phyloP scores from a whole-genome alignment of 2,113 vertebrate species.

The Zosterops pallidus region DNA sequence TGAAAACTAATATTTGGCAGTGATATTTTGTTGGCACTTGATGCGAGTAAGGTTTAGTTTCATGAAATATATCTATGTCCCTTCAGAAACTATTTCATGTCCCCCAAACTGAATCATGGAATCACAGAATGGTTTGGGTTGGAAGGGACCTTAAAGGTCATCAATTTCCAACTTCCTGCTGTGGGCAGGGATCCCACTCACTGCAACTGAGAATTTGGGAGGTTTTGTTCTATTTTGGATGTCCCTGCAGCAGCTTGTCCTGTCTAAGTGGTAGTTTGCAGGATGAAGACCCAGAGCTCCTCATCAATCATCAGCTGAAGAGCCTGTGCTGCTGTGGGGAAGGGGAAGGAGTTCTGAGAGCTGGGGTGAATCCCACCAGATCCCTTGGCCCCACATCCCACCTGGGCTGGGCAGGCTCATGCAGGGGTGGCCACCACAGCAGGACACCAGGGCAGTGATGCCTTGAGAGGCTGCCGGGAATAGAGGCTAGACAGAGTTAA shows the following conservation, averaged over 20 bases:
- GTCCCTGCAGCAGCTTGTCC: background rate
- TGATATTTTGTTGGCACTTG: background rate
- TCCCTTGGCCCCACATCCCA: background rate
- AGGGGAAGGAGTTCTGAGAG: background rate
- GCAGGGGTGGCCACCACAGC: background rate
- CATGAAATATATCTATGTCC: background rate
- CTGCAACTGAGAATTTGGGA: background rate
- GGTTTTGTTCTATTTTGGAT: fast-evolving
- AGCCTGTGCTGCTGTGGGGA: background rate
- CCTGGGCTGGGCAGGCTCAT: background rate
- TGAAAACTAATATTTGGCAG: background rate
- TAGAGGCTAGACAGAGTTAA: background rate
- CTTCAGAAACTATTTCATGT: background rate
- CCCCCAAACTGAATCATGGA: background rate
- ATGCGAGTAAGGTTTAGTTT: background rate
- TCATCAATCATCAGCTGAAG: background rate
- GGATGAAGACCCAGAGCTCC: background rate
- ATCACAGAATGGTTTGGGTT: background rate
- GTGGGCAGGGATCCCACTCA: background rate
- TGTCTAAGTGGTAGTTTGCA: background rate
- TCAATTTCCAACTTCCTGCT: background rate
- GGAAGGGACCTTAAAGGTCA: background rate
- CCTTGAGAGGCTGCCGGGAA: background rate
- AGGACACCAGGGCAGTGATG: background rate
- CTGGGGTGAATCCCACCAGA: background rate